Evolutionary conservation across 2,113 vertebrate genomes (phyloP).

Genomic region (Thryonomys swinderianus): DNA sequence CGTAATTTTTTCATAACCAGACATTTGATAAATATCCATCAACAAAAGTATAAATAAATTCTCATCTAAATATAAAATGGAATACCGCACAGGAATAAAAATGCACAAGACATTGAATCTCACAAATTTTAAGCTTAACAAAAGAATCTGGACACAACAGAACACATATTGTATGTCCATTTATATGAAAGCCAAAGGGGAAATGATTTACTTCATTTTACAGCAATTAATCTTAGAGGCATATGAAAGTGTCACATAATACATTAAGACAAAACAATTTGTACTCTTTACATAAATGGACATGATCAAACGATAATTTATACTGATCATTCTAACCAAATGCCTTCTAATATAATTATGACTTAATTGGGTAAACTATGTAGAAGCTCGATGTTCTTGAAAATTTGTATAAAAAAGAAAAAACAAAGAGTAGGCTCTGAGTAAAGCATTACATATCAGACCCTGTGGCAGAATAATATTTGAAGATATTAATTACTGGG

Average conservation of each 20-base stretch:
- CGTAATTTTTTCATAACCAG: not conserved
- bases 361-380: not conserved
- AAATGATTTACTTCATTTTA: not conserved
- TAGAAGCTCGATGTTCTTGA: not conserved
- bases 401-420: conserved; percentile 3
- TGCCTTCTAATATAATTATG: not conserved
- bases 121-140: not conserved
- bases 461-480: conserved; percentile 27
- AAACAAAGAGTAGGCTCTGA: not conserved
- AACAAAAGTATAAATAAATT: not conserved
- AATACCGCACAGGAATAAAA: not conserved
- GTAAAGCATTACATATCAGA: not conserved
- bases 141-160: not conserved
- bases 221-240: not conserved
- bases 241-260: not conserved
- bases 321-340: not conserved
- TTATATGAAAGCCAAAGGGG: not conserved
- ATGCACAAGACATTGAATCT: not conserved
- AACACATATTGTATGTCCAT: not conserved
- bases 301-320: conserved; percentile 8
- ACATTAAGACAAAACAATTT: not conserved
- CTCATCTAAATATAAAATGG: not conserved
- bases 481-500: conserved; percentile 3
- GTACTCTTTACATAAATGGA: not conserved
- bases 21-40: not conserved